Evolutionary conservation across 2,888 invertebrate species (phyloP).

Genomic region (Mantis religiosa): DNA sequence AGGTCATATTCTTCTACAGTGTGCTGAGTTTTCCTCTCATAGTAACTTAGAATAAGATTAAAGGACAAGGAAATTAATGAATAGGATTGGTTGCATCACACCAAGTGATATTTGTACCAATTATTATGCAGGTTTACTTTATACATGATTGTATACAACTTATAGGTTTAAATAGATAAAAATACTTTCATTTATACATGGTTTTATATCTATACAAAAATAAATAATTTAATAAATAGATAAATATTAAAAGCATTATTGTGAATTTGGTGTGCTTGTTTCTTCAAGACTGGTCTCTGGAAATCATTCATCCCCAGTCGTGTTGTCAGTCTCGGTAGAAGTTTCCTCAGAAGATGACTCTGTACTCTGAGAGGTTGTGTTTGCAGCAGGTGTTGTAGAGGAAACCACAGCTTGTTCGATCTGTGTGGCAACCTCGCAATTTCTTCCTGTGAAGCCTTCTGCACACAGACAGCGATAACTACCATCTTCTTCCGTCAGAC

Average conservation of each 20-base stretch:
- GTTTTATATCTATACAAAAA: background rate
- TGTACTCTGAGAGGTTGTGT: background rate
- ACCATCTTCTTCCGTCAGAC: conserved; percentile 72
- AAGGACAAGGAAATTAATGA: no score
- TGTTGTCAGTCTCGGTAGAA: background rate
- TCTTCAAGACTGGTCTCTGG: no score
- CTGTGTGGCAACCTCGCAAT: conserved; percentile 58
- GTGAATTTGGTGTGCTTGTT: no score
- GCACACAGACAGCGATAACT: conserved; percentile 72
- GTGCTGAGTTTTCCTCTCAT: no score
- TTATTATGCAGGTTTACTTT: no score
- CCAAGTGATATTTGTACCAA: no score
- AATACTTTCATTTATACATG: background rate
- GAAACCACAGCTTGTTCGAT: conserved; percentile 8
- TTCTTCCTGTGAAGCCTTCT: conserved; percentile 68
- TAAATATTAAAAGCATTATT: background rate
- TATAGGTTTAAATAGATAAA: background rate
- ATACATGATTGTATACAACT: no score
- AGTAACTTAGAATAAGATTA: no score
- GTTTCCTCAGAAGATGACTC: background rate
- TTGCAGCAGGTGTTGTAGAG: conserved; percentile 15
- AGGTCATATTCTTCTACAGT: no score
- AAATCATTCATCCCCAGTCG: background rate
- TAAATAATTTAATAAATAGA: background rate
- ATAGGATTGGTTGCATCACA: no score